Evolutionary conservation across 2,113 vertebrate species (phyloP).

Genomic region (Cavia porcellus): DNA sequence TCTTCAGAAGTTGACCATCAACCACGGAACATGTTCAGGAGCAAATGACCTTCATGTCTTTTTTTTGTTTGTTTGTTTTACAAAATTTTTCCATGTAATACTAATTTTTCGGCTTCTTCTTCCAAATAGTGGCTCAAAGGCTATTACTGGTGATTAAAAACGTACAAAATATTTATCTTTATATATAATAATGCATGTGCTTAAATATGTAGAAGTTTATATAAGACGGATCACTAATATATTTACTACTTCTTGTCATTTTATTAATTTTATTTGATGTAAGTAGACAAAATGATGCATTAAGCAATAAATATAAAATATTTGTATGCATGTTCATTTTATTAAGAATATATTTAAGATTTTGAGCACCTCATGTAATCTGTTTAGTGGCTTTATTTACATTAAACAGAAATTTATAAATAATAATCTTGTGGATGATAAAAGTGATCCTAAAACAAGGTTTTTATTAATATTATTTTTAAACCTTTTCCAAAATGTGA

Average conservation of each 20-base stretch:
- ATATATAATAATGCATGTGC: not conserved
- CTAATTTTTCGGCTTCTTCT: not conserved
- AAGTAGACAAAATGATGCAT: not conserved
- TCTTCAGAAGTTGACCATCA: slow-evolving; percentile 70
- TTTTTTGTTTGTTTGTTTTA: slow-evolving; percentile 62
- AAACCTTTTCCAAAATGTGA: not conserved
- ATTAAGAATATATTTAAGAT: not conserved
- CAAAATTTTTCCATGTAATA: slow-evolving; percentile 55
- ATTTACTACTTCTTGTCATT: not conserved
- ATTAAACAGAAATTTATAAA: not conserved
- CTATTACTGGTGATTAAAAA: not conserved
- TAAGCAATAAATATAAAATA: not conserved
- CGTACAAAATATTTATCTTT: not conserved
- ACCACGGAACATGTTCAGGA: slow-evolving; percentile 45
- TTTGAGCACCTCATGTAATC: not conserved
- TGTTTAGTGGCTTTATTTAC: not conserved
- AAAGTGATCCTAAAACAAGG: not conserved
- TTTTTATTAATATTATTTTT: not conserved
- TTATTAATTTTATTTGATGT: not conserved
- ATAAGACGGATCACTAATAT: not conserved
- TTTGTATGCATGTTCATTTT: not conserved
- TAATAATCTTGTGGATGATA: not conserved
- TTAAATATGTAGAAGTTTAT: not conserved
- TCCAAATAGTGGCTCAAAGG: not conserved
- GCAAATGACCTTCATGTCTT: slow-evolving; percentile 70